phyloP scores from a whole-genome alignment of 2,113 vertebrate species.

The Thamnophis sirtalis region DNA sequence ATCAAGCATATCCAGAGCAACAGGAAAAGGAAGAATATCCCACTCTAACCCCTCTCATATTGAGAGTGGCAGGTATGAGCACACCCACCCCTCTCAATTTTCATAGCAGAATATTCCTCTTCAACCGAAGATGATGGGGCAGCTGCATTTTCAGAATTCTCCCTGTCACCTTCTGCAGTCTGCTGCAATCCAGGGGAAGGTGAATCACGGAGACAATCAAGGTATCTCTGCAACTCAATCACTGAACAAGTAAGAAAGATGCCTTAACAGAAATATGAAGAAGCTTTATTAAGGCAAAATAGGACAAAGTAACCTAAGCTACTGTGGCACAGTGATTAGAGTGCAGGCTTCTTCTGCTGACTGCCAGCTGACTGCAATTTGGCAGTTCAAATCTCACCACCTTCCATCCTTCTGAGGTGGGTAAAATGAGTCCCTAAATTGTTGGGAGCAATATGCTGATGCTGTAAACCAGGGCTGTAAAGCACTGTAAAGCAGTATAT shows the following conservation, averaged over 20 bases:
- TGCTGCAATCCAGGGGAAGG: not conserved
- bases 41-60: not conserved
- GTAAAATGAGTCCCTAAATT: too few relatives aligned
- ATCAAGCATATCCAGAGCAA: not conserved
- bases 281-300: not conserved
- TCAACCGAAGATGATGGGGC: not conserved
- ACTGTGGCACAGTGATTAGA: too few relatives aligned
- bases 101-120: not conserved
- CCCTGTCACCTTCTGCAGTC: not conserved
- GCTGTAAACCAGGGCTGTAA: too few relatives aligned
- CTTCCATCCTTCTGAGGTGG: too few relatives aligned
- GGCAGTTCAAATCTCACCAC: too few relatives aligned
- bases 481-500: too few relatives aligned
- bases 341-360: too few relatives aligned
- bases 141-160: not conserved
- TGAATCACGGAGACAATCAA: not conserved
- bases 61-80: not conserved
- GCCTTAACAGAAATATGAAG: not conserved
- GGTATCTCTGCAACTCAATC: not conserved
- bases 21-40: not conserved
- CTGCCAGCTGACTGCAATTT: too few relatives aligned
- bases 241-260: not conserved
- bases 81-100: not conserved
- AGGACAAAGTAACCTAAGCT: not conserved
- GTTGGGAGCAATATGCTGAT: too few relatives aligned